phyloP scores from a whole-genome alignment of 2,888 invertebrate genomes.

The Agrotis segetum region DNA sequence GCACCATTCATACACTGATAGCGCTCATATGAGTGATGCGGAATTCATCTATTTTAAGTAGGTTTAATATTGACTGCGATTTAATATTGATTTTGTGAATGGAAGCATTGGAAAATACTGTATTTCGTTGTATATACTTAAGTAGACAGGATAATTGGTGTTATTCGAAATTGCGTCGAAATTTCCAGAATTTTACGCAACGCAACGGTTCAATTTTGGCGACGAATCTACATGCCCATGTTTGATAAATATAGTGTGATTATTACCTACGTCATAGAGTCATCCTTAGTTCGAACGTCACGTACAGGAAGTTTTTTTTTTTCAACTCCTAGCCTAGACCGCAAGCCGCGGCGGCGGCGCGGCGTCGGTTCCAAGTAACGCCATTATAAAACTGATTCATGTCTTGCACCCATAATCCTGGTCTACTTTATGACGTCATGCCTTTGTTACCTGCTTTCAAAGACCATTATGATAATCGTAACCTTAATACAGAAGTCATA shows the following conservation, averaged over 20 bases:
- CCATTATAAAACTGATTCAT: slow-evolving; percentile 56
- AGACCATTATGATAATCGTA: slow-evolving; percentile 54
- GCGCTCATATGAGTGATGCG: slow-evolving; percentile 48
- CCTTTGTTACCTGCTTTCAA: slow-evolving; percentile 50
- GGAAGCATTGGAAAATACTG: background rate
- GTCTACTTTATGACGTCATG: slow-evolving; percentile 53
- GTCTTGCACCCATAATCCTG: slow-evolving; percentile 52
- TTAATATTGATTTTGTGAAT: slow-evolving; percentile 24
- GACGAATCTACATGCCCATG: background rate
- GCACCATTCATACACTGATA: slow-evolving; percentile 55
- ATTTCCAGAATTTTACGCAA: too few relatives aligned
- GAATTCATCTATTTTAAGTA: slow-evolving; percentile 55
- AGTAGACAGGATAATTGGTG: background rate
- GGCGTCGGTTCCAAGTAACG: slow-evolving; percentile 38
- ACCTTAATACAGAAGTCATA: slow-evolving; percentile 59
- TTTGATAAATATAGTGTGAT: background rate
- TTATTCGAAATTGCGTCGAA: background rate
- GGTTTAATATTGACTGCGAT: slow-evolving; percentile 42
- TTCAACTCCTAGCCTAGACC: slow-evolving; percentile 35
- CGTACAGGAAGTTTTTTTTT: slow-evolving; percentile 53
- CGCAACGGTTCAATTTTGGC: background rate
- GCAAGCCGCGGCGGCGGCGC: slow-evolving; percentile 23
- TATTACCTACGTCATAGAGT: slow-evolving; percentile 2
- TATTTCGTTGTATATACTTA: background rate
- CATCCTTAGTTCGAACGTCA: slow-evolving; percentile 26